phyloP scores from a whole-genome alignment of 2,113 vertebrate species.

The Ochotona princeps region DNA sequence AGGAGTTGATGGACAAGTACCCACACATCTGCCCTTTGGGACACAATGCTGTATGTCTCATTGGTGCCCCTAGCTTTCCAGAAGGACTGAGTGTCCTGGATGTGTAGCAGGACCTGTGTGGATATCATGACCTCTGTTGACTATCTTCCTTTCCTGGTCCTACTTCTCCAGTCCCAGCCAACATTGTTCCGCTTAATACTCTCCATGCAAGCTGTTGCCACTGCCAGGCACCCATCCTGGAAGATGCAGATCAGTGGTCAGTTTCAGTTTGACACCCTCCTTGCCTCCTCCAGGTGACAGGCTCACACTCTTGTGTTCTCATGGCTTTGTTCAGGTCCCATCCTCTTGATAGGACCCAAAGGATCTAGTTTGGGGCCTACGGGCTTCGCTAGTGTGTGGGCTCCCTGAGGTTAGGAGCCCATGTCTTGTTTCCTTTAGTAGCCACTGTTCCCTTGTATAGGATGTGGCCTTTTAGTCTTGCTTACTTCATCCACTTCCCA shows the following conservation, averaged over 20 bases:
- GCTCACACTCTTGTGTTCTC: rapidly evolving
- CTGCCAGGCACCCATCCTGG: background rate
- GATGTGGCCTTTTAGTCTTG: background rate
- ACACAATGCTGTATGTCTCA: background rate
- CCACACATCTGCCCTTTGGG: background rate
- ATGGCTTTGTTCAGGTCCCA: background rate
- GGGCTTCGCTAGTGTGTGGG: no score
- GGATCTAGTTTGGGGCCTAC: background rate
- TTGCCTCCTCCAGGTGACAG: background rate
- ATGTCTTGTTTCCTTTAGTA: background rate
- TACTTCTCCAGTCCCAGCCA: no score
- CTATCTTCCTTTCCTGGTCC: background rate
- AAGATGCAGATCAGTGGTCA: no score
- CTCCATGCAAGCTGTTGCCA: background rate
- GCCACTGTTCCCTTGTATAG: rapidly evolving
- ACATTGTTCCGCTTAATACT: background rate
- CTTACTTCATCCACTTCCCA: background rate
- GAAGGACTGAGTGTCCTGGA: background rate
- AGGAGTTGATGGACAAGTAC: no score
- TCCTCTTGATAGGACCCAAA: background rate
- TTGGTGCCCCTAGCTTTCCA: rapidly evolving
- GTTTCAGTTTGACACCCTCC: background rate
- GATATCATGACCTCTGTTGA: background rate
- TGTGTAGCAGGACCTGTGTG: background rate
- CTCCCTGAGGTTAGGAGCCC: background rate